A percentile compares a stretch with the other conserved stretches of the same genome.
These are phyloP conservation scores for Drosophila infuscata DNA, from an alignment of 2,888 invertebrate genomes.

Conservation along the genomic window DNA sequence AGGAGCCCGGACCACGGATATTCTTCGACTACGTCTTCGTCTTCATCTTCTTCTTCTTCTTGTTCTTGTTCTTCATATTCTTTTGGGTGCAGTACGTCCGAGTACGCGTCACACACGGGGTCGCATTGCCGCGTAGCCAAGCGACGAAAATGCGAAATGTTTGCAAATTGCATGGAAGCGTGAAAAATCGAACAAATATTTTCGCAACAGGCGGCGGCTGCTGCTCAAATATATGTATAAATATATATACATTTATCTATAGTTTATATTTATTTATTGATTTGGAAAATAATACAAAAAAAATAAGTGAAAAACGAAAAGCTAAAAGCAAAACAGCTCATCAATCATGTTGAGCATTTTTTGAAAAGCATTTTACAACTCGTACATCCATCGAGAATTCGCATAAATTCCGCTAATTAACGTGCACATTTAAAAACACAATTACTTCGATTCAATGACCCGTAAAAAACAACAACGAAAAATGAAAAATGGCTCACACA, in stretches of 20 bases:
- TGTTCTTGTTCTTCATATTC: neutral
- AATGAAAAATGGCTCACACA: constrained; percentile 19
- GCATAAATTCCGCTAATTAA: constrained; percentile 67
- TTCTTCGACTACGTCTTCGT: neutral
- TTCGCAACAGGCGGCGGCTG: constrained; percentile 29
- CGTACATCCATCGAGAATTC: constrained; percentile 55
- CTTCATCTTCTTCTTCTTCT: neutral
- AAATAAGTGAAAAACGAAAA: neutral
- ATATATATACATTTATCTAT: constrained; percentile 6
- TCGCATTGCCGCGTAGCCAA: constrained; percentile 28
- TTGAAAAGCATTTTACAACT: constrained; percentile 64
- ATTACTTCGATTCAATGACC: constrained; percentile 69
- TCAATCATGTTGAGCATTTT: constrained; percentile 66
- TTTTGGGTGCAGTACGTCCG: constrained; percentile 16
- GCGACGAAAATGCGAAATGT: constrained; percentile 52
- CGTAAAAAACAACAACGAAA: constrained; percentile 36
- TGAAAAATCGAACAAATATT: constrained; percentile 74
- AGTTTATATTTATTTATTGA: constrained; percentile 66
- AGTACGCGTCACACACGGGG: constrained; percentile 11
- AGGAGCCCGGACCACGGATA: constrained; percentile 52
- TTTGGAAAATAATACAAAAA: constrained; percentile 26
- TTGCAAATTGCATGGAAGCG: constrained; percentile 74
- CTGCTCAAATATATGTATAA: neutral
- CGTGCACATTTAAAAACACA: constrained; percentile 43
- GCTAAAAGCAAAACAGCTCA: constrained; percentile 47